Percentiles rank a stretch among this genome's conserved stretches.
Evolutionary conservation across 2,113 vertebrate genomes (phyloP).

Genomic region (Caretta caretta): DNA sequence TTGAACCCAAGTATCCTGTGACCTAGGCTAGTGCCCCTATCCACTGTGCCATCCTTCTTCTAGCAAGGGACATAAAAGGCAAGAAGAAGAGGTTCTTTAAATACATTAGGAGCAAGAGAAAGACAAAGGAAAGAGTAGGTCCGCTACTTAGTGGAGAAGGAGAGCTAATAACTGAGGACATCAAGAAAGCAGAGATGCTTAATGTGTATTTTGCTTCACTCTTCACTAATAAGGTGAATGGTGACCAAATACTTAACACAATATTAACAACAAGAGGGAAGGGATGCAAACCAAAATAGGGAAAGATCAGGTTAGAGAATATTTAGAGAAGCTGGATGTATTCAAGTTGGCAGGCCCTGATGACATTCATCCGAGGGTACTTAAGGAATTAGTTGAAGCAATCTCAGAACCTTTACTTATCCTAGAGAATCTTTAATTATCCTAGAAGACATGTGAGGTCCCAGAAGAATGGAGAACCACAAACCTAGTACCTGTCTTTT

Average conservation of each 20-base stretch:
- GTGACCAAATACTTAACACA: neutral
- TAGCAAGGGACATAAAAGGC: neutral
- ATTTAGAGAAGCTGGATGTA: neutral
- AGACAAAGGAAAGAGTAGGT: neutral
- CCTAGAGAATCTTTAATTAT: neutral
- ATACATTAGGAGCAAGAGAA: neutral
- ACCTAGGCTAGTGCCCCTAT: neutral
- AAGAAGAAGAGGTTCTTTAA: neutral
- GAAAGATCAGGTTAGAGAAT: neutral
- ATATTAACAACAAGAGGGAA: neutral
- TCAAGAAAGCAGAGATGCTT: neutral
- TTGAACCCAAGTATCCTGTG: neutral
- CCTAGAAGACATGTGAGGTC: neutral
- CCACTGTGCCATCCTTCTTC: neutral
- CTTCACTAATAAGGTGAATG: neutral
- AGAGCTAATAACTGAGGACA: neutral
- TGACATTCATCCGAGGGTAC: neutral
- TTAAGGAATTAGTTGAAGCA: neutral
- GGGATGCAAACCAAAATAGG: neutral
- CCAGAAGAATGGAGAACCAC: neutral
- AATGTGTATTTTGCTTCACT: neutral
- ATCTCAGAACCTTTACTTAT: neutral
- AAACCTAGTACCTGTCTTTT: neutral
- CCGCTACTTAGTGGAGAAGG: neutral
- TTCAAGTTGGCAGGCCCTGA: neutral